Percentiles rank a stretch among this genome's conserved stretches.
Evolutionary conservation across 2,888 invertebrate genomes (phyloP).

Genomic region (Synergus itoensis): DNA sequence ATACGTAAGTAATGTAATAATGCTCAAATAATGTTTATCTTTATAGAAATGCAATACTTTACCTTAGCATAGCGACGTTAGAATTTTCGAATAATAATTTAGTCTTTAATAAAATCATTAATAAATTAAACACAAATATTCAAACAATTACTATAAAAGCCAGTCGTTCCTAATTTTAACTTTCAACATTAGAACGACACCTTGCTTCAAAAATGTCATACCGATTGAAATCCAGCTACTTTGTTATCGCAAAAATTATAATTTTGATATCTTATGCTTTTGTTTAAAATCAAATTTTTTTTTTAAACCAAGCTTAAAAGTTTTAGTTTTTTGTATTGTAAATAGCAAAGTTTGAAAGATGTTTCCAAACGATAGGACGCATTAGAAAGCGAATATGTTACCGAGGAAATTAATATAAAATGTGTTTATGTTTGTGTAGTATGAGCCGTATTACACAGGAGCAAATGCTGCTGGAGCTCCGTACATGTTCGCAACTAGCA

Average conservation of each 20-base stretch:
- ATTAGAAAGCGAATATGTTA: neutral
- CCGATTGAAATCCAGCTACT: neutral
- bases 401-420: neutral
- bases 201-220: neutral
- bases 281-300: neutral
- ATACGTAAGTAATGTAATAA: no score
- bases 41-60: no score
- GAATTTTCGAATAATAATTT: no score
- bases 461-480: conserved; percentile 75
- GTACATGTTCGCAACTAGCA: conserved; percentile 77
- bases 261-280: neutral
- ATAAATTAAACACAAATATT: neutral
- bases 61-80: no score
- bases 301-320: neutral
- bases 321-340: neutral
- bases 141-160: neutral
- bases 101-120: no score
- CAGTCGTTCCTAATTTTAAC: neutral
- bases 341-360: neutral
- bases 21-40: no score
- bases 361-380: neutral
- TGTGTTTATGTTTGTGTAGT: conserved; percentile 65
- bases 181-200: neutral
- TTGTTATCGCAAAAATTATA: neutral
- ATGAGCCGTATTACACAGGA: conserved; percentile 76